Evolutionary conservation across 2,797 vertebrate genomes (phyloP).

Genomic region (Potorous gilbertii): DNA sequence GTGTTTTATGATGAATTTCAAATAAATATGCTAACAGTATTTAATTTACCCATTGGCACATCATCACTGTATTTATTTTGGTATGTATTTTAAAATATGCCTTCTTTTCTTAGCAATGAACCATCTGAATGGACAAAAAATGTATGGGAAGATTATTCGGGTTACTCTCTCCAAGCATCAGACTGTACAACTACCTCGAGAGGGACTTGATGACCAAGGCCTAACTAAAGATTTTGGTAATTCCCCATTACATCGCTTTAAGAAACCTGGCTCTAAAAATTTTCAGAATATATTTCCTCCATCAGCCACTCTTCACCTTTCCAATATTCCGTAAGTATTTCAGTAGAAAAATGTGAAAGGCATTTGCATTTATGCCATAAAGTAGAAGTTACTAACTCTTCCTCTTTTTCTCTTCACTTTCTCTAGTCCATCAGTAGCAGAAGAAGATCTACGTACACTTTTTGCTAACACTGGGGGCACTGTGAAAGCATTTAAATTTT

Average conservation of each 20-base stretch:
- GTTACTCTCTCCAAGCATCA: slow-evolving; percentile 98
- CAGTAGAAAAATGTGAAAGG: background rate
- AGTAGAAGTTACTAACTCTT: slow-evolving; percentile 13
- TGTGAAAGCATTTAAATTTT: slow-evolving; percentile 99
- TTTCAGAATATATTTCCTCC: slow-evolving; percentile 99
- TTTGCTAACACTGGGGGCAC: slow-evolving; percentile 97
- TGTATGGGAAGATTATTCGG: slow-evolving; percentile 98
- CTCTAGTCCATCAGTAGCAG: slow-evolving; percentile 92
- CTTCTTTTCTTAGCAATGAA: slow-evolving; percentile 91
- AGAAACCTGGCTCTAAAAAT: slow-evolving; percentile 98
- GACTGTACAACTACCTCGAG: slow-evolving; percentile 96
- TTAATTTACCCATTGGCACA: background rate
- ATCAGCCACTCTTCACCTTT: slow-evolving; percentile 96
- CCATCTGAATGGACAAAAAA: slow-evolving; percentile 98
- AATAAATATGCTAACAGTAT: background rate
- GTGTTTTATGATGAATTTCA: background rate
- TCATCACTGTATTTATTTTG: background rate
- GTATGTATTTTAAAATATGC: slow-evolving; percentile 25
- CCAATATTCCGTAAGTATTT: slow-evolving; percentile 96
- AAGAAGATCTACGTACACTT: slow-evolving; percentile 95
- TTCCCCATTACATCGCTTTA: slow-evolving; percentile 97
- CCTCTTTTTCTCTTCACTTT: slow-evolving; percentile 70
- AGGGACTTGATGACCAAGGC: slow-evolving; percentile 97
- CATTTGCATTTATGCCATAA: background rate
- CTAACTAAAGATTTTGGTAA: slow-evolving; percentile 98